Base-by-base conservation (phyloP, 2,113 vertebrate species). In the Leptobrachium ailaonicum region DNA sequence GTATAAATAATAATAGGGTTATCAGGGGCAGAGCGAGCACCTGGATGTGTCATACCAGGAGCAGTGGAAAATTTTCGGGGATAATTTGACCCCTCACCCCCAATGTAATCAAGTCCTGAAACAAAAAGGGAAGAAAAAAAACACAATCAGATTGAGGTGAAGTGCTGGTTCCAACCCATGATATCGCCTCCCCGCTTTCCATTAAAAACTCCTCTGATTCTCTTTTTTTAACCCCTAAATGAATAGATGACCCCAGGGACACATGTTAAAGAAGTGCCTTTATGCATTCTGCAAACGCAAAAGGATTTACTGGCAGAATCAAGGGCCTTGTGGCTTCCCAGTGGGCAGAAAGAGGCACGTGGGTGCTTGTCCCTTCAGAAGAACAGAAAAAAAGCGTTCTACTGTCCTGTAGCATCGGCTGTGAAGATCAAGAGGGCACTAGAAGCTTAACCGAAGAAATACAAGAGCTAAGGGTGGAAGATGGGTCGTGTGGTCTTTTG, bases 21-120 rank as follows among this genome's bases (percentile, higher is more conserved):
- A 91, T 90, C 89, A 80, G 84, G 91, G 91, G 90, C 88, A 90
- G 83, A 89, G 82, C 85, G 88, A 85, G 90, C 91, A 75, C 91
- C 93, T 93, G 91, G 91, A 90, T 89, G 87, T 84, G 85, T 91
- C 90, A 88, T 94, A 98, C 96, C 96, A 90, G 95, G 95, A 92
- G 94, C 93, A 87, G 96, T 94, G 88, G 96, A 95, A 91, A 97
- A 97, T 92, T 97, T 97, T 88, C 91, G 91, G 83, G 94, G 93
- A 91, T 95, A 95, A 95, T 95, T 95, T 93, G 94, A 93, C 89
- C 94, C 96, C 89, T 98, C 96, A 91, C 91, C 94, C 86, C 94
- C 92, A 88, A 95, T 91, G 92, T 96, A 97, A 90, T 96, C 95
- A 92, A 96, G 93, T 90, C 95, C 96, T 98, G 88, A 88, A 92